Percentiles rank a stretch among this genome's conserved stretches.
These are phyloP conservation scores for Trichogramma evanescens DNA, from an alignment of 2,888 invertebrate genomes.

Conservation along the genomic window DNA sequence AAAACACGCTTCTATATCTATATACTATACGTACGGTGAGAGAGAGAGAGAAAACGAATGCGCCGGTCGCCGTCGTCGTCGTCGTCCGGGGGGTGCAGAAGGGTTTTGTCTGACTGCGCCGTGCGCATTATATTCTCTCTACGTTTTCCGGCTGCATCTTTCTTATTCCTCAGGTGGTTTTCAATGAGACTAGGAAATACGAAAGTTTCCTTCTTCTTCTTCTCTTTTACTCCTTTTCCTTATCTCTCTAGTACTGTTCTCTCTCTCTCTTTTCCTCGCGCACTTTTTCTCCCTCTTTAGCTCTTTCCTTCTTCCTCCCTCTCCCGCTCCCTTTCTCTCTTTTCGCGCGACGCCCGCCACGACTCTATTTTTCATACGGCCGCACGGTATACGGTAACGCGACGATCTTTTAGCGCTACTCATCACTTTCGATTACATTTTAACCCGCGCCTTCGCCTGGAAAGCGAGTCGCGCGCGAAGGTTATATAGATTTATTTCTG, in stretches of 20 bases:
- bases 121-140: neutral
- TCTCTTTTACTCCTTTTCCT: conserved; percentile 2
- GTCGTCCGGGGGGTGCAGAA: too few relatives aligned
- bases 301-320: neutral
- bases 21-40: too few relatives aligned
- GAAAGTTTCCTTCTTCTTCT: conserved; percentile 9
- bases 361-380: neutral
- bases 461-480: too few relatives aligned
- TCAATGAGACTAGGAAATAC: conserved; percentile 16
- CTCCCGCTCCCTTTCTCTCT: neutral
- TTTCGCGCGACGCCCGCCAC: neutral
- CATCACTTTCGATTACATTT: conserved; percentile 20
- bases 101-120: neutral
- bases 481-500: too few relatives aligned
- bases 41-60: too few relatives aligned
- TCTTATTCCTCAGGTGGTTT: conserved; percentile 25
- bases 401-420: neutral
- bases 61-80: too few relatives aligned
- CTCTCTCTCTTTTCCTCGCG: conserved; percentile 1
- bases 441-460: neutral
- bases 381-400: too few relatives aligned
- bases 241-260: conserved; percentile 12
- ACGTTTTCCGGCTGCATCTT: conserved; percentile 1
- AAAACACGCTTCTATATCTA: too few relatives aligned
- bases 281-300: neutral